Conservation (phyloP, 2,113 vertebrate genomes). For the Brienomyrus brachyistius region DNA sequence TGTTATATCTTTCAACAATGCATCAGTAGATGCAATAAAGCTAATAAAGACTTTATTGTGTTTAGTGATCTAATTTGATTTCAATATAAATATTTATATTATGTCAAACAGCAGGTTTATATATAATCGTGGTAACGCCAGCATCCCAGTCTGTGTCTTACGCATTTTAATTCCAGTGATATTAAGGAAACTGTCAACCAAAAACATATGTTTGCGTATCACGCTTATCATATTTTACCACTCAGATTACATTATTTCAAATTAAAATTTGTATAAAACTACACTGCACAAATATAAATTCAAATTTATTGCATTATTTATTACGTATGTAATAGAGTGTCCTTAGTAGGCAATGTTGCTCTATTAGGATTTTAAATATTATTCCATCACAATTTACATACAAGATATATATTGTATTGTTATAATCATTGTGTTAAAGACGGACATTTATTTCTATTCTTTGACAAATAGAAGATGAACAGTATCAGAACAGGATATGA, state of each 20-base stretch:
- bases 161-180: background rate
- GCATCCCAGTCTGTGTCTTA: background rate
- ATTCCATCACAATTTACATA: background rate
- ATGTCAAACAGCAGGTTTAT: background rate
- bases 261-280: background rate
- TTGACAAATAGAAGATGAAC: background rate
- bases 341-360: background rate
- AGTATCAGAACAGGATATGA: background rate
- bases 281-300: background rate
- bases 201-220: background rate
- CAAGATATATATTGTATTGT: background rate
- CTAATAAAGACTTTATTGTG: background rate
- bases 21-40: too few species aligned
- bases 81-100: background rate
- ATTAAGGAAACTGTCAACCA: background rate
- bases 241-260: background rate
- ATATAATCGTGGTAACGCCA: background rate
- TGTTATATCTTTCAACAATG: background rate
- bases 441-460: background rate
- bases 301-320: background rate
- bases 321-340: background rate
- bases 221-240: background rate
- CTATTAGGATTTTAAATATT: background rate
- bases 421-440: background rate
- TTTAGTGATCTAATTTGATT: background rate